Evolutionary conservation across 2,888 invertebrate species (phyloP).

Genomic region (Brachyptera putata): DNA sequence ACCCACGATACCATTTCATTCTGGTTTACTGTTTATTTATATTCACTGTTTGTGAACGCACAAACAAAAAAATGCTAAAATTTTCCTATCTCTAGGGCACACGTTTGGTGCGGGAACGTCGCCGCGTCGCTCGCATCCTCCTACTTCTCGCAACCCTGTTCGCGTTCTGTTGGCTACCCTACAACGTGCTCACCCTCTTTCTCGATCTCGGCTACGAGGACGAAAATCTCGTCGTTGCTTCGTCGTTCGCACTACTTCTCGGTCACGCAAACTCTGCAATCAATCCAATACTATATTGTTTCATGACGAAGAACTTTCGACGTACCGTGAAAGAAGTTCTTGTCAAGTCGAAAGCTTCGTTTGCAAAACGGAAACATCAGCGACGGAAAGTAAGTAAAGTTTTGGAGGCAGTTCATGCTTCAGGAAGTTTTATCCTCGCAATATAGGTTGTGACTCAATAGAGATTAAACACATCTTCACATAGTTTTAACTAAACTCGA

Average conservation of each 20-base stretch:
- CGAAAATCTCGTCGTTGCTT: constrained; percentile 36
- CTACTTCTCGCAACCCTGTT: constrained; percentile 68
- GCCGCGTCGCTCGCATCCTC: constrained; percentile 70
- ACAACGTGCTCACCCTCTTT: constrained; percentile 64
- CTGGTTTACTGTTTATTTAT: no score
- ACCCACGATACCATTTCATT: no score
- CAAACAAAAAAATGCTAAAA: no score
- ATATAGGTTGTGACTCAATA: no score
- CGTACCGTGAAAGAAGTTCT: constrained; percentile 59
- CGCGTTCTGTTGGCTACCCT: constrained; percentile 74
- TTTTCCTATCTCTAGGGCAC: constrained; percentile 51
- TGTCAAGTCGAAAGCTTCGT: constrained; percentile 24
- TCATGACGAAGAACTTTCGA: constrained; percentile 69
- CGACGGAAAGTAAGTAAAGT: constrained; percentile 39
- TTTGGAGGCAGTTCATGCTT: no score
- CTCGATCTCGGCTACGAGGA: constrained; percentile 49
- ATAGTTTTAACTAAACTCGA: no score
- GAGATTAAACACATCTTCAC: no score
- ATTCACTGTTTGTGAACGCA: no score
- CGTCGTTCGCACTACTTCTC: constrained; percentile 63
- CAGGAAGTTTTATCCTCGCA: no score
- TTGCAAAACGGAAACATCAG: constrained; percentile 35
- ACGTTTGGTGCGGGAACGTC: constrained; percentile 63
- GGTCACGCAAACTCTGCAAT: constrained; percentile 74
- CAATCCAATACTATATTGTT: constrained; percentile 71